Conservation (phyloP, 2,797 vertebrate species). For the Helarctos malayanus region DNA sequence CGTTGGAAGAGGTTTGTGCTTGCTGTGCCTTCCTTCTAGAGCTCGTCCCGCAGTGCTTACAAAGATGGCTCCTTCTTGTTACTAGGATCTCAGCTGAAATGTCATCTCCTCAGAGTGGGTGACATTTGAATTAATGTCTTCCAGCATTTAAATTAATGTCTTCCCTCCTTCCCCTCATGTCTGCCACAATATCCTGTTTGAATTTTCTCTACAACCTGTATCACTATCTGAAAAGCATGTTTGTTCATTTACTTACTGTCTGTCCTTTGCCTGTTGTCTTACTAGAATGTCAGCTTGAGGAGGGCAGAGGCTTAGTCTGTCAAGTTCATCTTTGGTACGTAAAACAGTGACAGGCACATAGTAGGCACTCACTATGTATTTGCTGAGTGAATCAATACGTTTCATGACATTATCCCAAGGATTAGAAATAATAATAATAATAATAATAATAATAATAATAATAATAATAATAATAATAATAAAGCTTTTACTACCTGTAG, state of each 20-base stretch:
- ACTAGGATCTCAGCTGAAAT: background rate
- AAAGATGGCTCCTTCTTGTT: background rate
- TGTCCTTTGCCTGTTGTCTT: background rate
- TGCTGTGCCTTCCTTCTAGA: background rate
- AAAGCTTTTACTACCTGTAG: background rate
- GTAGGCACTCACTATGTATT: background rate
- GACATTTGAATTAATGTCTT: background rate
- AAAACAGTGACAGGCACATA: background rate
- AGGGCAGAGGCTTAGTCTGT: background rate
- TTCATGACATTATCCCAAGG: background rate
- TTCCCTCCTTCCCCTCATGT: conserved; percentile 29
- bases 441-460: no score
- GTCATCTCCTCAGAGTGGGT: background rate
- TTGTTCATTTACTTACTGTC: background rate
- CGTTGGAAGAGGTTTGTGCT: background rate
- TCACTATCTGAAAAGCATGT: background rate
- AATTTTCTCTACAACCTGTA: background rate
- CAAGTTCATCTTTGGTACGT: conserved; percentile 41
- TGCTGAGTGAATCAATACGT: conserved; percentile 24
- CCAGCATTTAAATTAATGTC: background rate
- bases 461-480: background rate
- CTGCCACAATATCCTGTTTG: background rate
- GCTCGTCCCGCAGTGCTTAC: background rate
- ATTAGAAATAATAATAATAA: conserved; percentile 21
- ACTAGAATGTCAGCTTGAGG: background rate